Percentiles rank a stretch among this genome's conserved stretches.
Conservation (phyloP, 2,113 vertebrate species). For the Jacana jacana region DNA sequence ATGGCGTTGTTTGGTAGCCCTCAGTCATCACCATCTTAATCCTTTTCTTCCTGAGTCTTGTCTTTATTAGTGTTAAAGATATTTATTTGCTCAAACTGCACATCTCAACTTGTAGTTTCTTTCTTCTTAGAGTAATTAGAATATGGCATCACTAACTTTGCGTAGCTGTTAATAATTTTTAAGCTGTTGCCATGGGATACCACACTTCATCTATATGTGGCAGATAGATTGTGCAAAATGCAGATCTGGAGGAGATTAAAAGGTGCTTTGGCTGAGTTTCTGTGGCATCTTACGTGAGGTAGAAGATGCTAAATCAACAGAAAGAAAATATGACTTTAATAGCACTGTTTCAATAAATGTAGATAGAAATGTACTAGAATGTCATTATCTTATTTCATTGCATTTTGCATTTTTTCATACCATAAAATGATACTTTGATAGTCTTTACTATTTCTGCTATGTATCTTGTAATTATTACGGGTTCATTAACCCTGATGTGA, state of each 20-base stretch:
- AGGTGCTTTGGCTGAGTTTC: not conserved
- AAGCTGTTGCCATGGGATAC: slow-evolving; percentile 3
- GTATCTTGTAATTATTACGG: not conserved
- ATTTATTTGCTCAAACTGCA: not conserved
- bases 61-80: not conserved
- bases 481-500: not conserved
- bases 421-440: not conserved
- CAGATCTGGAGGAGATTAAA: not conserved
- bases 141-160: not conserved
- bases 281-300: not conserved
- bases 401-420: not conserved
- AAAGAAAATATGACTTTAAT: not conserved
- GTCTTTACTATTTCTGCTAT: not conserved
- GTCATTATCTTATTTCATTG: not conserved
- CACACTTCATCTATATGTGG: fast-evolving
- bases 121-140: not conserved
- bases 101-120: not conserved
- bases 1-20: not conserved
- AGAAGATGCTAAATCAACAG: not conserved
- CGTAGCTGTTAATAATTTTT: not conserved
- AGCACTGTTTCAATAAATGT: not conserved
- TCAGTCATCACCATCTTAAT: not conserved
- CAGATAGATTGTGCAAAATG: not conserved
- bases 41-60: not conserved
- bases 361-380: not conserved